Evolutionary conservation across 2,888 invertebrate genomes (phyloP).

Genomic region (Venusia cambrica): DNA sequence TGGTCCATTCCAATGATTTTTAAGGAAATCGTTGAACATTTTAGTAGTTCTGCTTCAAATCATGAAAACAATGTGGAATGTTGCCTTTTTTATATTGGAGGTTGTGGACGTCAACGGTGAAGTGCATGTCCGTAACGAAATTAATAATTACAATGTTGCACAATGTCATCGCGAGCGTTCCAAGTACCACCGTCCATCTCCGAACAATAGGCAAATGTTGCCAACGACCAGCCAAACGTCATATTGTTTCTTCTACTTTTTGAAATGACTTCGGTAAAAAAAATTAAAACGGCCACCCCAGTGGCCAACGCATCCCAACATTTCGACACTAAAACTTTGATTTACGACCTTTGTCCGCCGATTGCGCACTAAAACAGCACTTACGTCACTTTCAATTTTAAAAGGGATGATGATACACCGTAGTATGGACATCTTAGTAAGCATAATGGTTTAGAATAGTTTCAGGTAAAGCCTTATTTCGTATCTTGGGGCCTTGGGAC

Average conservation of each 20-base stretch:
- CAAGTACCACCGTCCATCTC: constrained; percentile 47
- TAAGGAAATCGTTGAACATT: too few species aligned
- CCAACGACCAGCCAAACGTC: constrained; percentile 60
- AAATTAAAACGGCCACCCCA: constrained; percentile 70
- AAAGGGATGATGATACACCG: constrained; percentile 62
- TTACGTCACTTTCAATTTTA: constrained; percentile 82
- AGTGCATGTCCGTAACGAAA: too few species aligned
- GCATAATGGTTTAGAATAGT: too few species aligned
- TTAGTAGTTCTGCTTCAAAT: too few species aligned
- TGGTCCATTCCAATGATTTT: too few species aligned
- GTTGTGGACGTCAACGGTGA: too few species aligned
- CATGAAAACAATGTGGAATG: too few species aligned
- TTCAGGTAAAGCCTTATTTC: too few species aligned
- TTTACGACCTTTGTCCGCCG: constrained; percentile 75
- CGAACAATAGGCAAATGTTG: constrained; percentile 64
- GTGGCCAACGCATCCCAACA: constrained; percentile 78
- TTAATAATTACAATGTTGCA: constrained; percentile 40
- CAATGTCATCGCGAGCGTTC: constrained; percentile 38
- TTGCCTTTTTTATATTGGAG: too few species aligned
- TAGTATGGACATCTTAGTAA: too few species aligned
- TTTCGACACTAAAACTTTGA: constrained; percentile 80
- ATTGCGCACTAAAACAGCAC: constrained; percentile 80
- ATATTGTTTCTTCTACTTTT: constrained; percentile 69
- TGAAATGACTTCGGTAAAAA: constrained; percentile 52
- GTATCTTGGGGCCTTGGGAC: too few species aligned